Base-by-base conservation (phyloP, 2,888 invertebrate species). In the Noctuana brunneofusca region DNA sequence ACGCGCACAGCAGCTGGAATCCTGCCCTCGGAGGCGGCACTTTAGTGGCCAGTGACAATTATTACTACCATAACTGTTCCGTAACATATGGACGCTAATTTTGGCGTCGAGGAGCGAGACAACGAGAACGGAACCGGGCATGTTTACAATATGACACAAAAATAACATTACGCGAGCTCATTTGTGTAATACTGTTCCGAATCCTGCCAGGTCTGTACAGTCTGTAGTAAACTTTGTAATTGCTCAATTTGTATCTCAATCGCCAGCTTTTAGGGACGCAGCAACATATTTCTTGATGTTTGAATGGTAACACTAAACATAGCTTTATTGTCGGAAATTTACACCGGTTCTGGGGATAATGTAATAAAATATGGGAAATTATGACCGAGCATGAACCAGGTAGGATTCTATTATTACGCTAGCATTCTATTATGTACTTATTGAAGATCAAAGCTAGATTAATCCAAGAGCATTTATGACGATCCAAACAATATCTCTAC, bases 31-130 rank as follows among this genome's bases (percentile, higher is more conserved):
- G 12, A 46, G 69, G 68, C 71, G 20, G 46, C 46, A 14, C 38
- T 27, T 14, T 32, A 50, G 32, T 32, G 50, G 58, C 43, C 52
- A 32, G 75, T 79, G 84, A 84, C 84, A 83, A 81, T 81, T 83
- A 84, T 84, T 82, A 78, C 80, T 77, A 76, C 84, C 85, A 85
- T 83, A 87, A 85, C 75, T 65, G 81, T 76, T 74, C 71, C 69
- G 70, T 76, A 78, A 78, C 77, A 75, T 78, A 80, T 76, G 80
- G 73, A 60, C 66, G 75, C 80, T 85, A 83, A 81, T 78, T 84
- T 74, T 80, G 80, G 80, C 78, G 65, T 68, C 71, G 74, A 75
- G 75, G 72, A 73, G 69, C 70, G 73, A 71, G 71, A 76, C 78
- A 75, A 74, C 73, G 75, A 77, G 22, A 53, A 49, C 54, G 35